Evolutionary conservation across 2,888 invertebrate species (phyloP).

Genomic region (Cyaniris semiargus): DNA sequence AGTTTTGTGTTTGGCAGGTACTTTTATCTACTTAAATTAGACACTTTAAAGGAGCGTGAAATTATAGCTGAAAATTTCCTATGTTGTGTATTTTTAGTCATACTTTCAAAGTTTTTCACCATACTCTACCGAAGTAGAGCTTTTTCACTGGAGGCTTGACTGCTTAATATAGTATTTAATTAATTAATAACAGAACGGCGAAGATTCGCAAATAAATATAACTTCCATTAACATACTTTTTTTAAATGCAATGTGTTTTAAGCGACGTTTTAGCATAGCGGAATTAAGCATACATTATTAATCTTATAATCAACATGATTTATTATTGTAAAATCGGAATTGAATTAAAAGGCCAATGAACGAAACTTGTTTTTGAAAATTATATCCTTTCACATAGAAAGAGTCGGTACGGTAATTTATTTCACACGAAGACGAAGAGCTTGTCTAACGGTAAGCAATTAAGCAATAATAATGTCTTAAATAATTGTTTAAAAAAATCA

Average conservation of each 20-base stretch:
- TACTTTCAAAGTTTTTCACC: neutral
- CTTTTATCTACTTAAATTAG: no score
- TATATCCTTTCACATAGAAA: conserved; percentile 2
- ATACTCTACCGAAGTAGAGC: neutral
- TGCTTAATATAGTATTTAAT: no score
- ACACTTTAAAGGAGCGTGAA: no score
- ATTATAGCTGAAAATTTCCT: no score
- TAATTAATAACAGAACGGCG: neutral
- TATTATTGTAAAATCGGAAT: neutral
- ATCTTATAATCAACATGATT: conserved; percentile 4
- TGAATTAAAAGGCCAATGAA: neutral
- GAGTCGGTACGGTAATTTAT: neutral
- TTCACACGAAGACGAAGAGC: neutral
- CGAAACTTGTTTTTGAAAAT: neutral
- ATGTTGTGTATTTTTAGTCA: no score
- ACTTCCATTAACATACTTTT: neutral
- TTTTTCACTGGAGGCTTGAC: no score
- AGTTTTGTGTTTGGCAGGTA: no score
- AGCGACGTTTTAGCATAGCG: neutral
- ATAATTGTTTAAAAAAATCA: no score
- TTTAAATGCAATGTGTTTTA: neutral
- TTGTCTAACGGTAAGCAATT: no score
- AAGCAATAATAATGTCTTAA: no score
- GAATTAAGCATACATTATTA: neutral
- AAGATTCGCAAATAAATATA: neutral